Evolutionary conservation across 2,888 invertebrate species (phyloP).

Genomic region (Apocheima hispidaria): DNA sequence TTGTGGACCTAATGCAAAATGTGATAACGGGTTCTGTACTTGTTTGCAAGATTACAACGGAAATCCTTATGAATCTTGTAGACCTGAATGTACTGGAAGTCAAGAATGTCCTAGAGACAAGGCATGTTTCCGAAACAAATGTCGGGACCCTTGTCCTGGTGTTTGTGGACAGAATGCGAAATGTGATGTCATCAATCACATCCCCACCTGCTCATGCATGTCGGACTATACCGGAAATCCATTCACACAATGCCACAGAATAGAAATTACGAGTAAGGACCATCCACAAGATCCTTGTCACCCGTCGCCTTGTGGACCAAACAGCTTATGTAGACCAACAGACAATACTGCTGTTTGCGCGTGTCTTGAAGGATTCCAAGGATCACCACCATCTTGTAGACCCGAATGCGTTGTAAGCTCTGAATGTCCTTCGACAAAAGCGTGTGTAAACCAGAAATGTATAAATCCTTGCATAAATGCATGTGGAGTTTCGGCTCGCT

Average conservation of each 20-base stretch:
- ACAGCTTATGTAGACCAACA: conserved; percentile 91
- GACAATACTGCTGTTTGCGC: conserved; percentile 93
- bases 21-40: conserved; percentile 89
- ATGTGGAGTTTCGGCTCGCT: conserved; percentile 91
- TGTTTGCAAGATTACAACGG: conserved; percentile 90
- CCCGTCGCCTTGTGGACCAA: conserved; percentile 92
- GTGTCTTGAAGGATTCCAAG: conserved; percentile 91
- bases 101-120: conserved; percentile 89
- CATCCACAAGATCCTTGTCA: conserved; percentile 89
- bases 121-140: conserved; percentile 91
- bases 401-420: conserved; percentile 94
- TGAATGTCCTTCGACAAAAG: conserved; percentile 92
- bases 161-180: conserved; percentile 91
- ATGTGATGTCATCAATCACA: conserved; percentile 91
- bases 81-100: conserved; percentile 90
- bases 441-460: conserved; percentile 94
- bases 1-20: conserved; percentile 90
- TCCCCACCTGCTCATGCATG: conserved; percentile 90
- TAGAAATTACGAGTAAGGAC: conserved; percentile 57
- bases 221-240: conserved; percentile 91
- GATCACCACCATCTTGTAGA: conserved; percentile 92
- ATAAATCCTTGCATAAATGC: conserved; percentile 93
- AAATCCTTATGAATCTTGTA: conserved; percentile 89
- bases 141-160: conserved; percentile 90
- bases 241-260: conserved; percentile 83